Evolutionary conservation across 2,888 invertebrate species (phyloP).

Genomic region (Penaeus monodon): DNA sequence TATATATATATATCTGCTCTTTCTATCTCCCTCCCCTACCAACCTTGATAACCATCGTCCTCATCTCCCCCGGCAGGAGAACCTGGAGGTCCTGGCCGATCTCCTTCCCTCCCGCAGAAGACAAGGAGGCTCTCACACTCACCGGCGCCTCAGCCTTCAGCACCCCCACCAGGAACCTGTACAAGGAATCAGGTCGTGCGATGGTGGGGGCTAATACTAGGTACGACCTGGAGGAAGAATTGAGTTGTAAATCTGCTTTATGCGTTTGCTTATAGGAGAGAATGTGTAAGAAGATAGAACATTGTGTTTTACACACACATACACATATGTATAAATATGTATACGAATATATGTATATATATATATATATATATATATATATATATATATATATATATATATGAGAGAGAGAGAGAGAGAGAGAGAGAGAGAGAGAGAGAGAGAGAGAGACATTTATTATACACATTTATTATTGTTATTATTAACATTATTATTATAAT

Average conservation of each 20-base stretch:
- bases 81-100: conserved; percentile 14
- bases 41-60: conserved; percentile 33
- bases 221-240: conserved; percentile 19
- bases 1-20: background rate
- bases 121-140: conserved; percentile 18
- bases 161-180: conserved; percentile 36
- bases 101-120: background rate
- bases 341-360: too few species aligned
- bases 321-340: too few species aligned
- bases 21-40: background rate
- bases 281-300: too few species aligned
- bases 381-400: background rate
- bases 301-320: too few species aligned
- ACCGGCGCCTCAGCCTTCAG: conserved; percentile 4
- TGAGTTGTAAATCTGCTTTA: too few species aligned
- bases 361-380: too few species aligned
- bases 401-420: background rate
- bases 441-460: too few species aligned
- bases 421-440: background rate
- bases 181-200: conserved; percentile 34
- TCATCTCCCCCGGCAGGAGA: conserved; percentile 10
- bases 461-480: too few species aligned
- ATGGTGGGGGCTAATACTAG: conserved; percentile 45
- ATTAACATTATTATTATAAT: too few species aligned
- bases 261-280: too few species aligned